Evolutionary conservation across 2,797 vertebrate genomes (phyloP).

Genomic region (Buceros bicornis): DNA sequence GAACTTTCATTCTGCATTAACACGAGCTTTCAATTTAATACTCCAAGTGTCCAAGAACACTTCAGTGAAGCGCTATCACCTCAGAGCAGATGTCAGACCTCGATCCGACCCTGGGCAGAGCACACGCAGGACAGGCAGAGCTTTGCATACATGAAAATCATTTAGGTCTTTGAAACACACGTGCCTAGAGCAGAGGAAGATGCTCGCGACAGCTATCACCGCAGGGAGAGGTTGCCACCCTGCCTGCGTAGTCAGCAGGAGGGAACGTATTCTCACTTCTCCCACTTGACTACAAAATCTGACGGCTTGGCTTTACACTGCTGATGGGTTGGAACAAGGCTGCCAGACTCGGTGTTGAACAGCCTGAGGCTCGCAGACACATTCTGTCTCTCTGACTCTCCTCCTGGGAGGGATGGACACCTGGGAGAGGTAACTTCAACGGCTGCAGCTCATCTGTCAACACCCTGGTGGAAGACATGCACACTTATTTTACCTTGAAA

Average conservation of each 20-base stretch:
- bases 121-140: background rate
- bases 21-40: background rate
- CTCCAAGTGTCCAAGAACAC: fast-evolving
- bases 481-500: background rate
- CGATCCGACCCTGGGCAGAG: background rate
- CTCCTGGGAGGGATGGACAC: background rate
- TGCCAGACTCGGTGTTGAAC: background rate
- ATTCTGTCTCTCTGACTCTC: background rate
- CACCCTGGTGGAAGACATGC: background rate
- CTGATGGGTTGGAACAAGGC: background rate
- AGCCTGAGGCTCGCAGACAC: background rate
- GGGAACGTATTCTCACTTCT: background rate
- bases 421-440: background rate
- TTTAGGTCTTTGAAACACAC: background rate
- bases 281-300: background rate
- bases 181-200: background rate
- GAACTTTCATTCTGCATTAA: background rate
- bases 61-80: fast-evolving
- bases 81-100: background rate
- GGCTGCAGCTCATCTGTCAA: background rate
- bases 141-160: background rate
- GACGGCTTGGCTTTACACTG: background rate
- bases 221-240: background rate
- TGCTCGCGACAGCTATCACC: background rate
- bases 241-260: background rate